These are phyloP conservation scores for Coronaproctus castanopsis DNA, from an alignment of 2,888 invertebrate species.

Conservation along the genomic window DNA sequence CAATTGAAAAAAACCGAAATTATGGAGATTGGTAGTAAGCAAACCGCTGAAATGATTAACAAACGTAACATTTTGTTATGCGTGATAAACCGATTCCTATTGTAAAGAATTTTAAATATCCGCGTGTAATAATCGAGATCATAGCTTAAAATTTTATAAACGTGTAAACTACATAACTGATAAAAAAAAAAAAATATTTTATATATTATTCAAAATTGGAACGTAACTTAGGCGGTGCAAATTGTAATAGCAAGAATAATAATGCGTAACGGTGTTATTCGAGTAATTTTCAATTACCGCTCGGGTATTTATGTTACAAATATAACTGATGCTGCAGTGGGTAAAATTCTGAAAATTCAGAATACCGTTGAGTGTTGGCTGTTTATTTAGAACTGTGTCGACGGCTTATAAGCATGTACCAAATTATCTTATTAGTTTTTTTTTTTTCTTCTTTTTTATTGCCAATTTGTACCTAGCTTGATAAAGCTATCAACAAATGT, in stretches of 20 bases:
- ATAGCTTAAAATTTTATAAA: neutral
- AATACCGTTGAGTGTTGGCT: no score
- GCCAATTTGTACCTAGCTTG: no score
- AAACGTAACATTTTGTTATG: neutral
- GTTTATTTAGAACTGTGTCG: no score
- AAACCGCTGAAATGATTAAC: neutral
- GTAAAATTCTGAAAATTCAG: neutral
- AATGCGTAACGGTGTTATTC: neutral
- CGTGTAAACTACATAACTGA: neutral
- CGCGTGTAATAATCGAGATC: neutral
- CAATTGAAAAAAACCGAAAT: neutral
- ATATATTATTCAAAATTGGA: neutral
- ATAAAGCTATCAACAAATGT: no score
- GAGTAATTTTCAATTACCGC: neutral
- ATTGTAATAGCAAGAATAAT: neutral
- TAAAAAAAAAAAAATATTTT: neutral
- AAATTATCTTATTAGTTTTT: no score
- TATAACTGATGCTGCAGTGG: neutral
- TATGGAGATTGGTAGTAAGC: neutral
- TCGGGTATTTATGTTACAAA: neutral
- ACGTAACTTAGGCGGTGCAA: neutral
- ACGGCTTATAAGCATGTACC: no score
- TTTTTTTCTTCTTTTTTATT: no score
- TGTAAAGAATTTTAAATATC: neutral
- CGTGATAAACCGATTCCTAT: neutral